Evolutionary conservation across 2,888 invertebrate genomes (phyloP).

Genomic region (Philaethria dido): DNA sequence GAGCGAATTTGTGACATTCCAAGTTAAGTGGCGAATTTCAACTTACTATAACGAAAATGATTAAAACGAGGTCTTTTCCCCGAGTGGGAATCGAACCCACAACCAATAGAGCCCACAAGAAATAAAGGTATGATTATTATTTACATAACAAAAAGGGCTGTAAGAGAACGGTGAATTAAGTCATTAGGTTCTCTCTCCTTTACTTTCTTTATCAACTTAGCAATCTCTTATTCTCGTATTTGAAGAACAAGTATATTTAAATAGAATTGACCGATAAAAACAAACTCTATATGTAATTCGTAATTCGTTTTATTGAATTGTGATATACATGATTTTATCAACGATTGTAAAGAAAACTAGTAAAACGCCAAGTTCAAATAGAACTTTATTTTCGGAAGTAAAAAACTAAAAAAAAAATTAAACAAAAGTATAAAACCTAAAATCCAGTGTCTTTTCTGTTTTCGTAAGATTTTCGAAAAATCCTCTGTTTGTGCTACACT

Average conservation of each 20-base stretch:
- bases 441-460: too few species aligned
- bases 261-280: conserved; percentile 18
- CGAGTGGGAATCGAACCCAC: too few species aligned
- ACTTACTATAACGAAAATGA: too few species aligned
- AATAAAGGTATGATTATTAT: too few species aligned
- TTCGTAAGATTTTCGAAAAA: too few species aligned
- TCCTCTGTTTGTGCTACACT: too few species aligned
- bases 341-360: neutral
- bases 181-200: neutral
- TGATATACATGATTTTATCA: conserved; percentile 6
- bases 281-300: neutral
- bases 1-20: too few species aligned
- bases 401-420: neutral
- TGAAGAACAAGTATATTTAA: neutral
- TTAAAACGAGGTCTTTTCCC: too few species aligned
- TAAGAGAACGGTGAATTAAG: neutral
- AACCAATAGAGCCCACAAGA: too few species aligned
- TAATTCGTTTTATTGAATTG: conserved; percentile 12
- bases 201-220: neutral
- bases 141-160: too few species aligned
- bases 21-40: too few species aligned
- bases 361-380: neutral
- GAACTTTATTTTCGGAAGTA: neutral
- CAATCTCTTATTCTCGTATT: neutral
- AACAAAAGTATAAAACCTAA: too few species aligned